phyloP scores from a whole-genome alignment of 2,888 invertebrate species.

The Thecophora atra region DNA sequence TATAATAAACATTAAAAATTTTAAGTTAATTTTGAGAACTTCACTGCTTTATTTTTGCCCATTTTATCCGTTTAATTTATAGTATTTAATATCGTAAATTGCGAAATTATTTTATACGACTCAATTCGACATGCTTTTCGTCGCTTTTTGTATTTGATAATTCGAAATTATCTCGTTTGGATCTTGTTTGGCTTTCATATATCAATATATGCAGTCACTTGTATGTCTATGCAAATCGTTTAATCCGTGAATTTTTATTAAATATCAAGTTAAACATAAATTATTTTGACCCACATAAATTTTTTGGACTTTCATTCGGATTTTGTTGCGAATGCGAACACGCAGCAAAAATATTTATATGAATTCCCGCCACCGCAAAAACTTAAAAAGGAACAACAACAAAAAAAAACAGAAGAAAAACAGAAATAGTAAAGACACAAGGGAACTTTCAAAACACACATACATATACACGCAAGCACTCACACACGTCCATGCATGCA shows the following conservation, averaged over 20 bases:
- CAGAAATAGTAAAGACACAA: too few species aligned
- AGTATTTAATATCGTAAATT: too few species aligned
- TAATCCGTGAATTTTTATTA: slow-evolving; percentile 45
- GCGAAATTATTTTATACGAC: too few species aligned
- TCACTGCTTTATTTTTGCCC: too few species aligned
- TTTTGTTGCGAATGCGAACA: slow-evolving; percentile 30
- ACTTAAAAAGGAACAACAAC: background rate
- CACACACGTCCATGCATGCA: background rate
- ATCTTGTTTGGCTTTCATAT: background rate
- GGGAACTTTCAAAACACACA: too few species aligned
- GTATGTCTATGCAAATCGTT: too few species aligned
- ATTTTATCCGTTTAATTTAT: too few species aligned
- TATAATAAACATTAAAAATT: too few species aligned
- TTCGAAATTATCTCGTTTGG: background rate
- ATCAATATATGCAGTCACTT: too few species aligned
- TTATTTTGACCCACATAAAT: slow-evolving; percentile 59
- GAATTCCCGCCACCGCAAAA: slow-evolving; percentile 26
- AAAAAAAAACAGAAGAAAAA: background rate
- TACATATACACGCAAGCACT: background rate
- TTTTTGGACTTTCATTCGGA: slow-evolving; percentile 40
- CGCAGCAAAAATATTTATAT: slow-evolving; percentile 25
- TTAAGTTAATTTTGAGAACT: too few species aligned
- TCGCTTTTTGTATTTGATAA: too few species aligned
- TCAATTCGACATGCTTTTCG: too few species aligned
- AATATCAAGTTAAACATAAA: slow-evolving; percentile 51